A percentile compares a stretch with the other conserved stretches of the same genome.
These are phyloP conservation scores for Aythya fuligula DNA, from an alignment of 2,797 vertebrate species.

Conservation along the genomic window DNA sequence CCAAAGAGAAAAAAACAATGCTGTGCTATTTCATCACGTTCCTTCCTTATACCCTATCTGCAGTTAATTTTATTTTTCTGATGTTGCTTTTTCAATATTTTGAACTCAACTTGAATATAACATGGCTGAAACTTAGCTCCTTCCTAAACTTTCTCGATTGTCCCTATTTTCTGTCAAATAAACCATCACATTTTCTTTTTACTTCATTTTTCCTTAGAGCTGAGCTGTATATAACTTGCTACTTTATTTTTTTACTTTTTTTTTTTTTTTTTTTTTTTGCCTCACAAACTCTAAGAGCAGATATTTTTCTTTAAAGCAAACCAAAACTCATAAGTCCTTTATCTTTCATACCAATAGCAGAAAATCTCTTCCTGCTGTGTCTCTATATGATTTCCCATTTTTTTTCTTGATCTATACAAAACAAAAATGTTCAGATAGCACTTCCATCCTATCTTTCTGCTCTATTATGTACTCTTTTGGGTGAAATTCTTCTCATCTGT, in stretches of 20 bases:
- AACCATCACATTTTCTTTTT: not conserved
- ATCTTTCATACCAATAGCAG: not conserved
- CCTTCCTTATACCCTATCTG: not conserved
- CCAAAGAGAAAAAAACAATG: not conserved
- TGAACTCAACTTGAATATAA: not conserved
- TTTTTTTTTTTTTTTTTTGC: not conserved
- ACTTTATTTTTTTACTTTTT: not conserved
- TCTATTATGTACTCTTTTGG: not conserved
- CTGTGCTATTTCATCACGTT: not conserved
- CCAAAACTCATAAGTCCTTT: not conserved
- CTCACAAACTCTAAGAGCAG: not conserved
- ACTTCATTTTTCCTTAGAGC: not conserved
- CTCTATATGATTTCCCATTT: not conserved
- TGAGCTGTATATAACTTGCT: not conserved
- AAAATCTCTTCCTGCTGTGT: not conserved
- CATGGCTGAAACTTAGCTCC: not conserved
- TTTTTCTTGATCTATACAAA: not conserved
- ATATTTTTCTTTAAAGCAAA: not conserved
- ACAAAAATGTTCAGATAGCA: not conserved
- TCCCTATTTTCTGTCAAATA: not conserved
- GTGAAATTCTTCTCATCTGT: not conserved
- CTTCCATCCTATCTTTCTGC: not conserved
- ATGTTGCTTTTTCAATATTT: not conserved
- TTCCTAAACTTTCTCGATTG: not conserved
- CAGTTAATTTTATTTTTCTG: not conserved